Conservation (phyloP, 1,140 invertebrate species). For the Euschistus heros region DNA sequence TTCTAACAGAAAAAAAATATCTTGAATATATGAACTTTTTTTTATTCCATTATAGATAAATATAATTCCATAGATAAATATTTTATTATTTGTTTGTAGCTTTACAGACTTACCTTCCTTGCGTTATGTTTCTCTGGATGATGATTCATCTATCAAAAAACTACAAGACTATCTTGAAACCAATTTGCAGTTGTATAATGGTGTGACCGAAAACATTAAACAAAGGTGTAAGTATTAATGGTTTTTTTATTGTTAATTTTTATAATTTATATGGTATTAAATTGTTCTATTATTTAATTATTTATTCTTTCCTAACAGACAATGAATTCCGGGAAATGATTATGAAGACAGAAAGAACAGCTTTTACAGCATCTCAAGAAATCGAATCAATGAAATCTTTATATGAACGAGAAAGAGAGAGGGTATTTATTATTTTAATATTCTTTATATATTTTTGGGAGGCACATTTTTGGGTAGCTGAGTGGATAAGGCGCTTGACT, state of each 20-base stretch:
- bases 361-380: conserved; percentile 50
- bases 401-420: conserved; percentile 48
- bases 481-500: no score
- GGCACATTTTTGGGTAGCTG: no score
- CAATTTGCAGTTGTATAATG: no score
- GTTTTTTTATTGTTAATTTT: no score
- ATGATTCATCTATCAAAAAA: not conserved
- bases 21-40: no score
- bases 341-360: conserved; percentile 54
- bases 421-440: not conserved
- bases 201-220: no score
- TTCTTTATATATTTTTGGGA: no score
- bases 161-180: not conserved
- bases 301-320: not conserved
- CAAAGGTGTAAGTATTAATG: no score
- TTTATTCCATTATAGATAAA: no score
- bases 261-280: no score
- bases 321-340: conserved; percentile 38
- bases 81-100: not conserved
- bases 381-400: conserved; percentile 47
- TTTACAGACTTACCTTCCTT: conserved; percentile 6
- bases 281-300: not conserved
- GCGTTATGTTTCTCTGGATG: not conserved
- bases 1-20: no score
- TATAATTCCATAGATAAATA: not conserved